Percentiles rank a stretch among this genome's conserved stretches.
Conservation (phyloP, 30 jellyfish, hydroid and myxozoan genomes). For the Aurelia aurita region DNA sequence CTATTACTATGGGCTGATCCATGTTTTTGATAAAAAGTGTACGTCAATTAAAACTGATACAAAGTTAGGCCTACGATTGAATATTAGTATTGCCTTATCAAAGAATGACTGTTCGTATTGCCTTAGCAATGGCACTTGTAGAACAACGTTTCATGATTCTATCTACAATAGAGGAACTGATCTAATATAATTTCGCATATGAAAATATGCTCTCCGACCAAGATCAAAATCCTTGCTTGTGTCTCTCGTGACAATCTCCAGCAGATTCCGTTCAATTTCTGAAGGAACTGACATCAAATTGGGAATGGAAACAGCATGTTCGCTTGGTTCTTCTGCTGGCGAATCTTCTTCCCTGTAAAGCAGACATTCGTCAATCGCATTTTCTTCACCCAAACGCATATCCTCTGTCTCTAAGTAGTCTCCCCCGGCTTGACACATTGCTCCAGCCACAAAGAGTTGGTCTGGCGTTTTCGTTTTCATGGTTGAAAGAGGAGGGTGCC, state of each 20-base stretch:
- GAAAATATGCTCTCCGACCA: too few relatives aligned
- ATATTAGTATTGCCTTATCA: too few relatives aligned
- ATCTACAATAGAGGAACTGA: too few relatives aligned
- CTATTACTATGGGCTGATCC: too few relatives aligned
- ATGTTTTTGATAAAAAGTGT: too few relatives aligned
- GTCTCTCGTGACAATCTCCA: background rate
- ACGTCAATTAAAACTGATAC: too few relatives aligned
- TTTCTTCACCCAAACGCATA: background rate
- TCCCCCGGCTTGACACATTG: background rate
- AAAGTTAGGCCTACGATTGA: too few relatives aligned
- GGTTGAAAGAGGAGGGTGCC: background rate
- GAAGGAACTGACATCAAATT: background rate
- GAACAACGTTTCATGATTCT: too few relatives aligned
- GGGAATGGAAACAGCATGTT: background rate
- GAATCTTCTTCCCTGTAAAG: background rate
- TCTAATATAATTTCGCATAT: too few relatives aligned
- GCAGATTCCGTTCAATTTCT: background rate
- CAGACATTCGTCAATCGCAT: background rate
- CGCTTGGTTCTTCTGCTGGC: background rate
- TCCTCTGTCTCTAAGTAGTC: background rate
- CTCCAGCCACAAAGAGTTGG: background rate
- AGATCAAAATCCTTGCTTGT: slow-evolving; percentile 3
- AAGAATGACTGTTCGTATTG: too few relatives aligned
- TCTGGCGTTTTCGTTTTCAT: background rate
- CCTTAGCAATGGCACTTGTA: too few relatives aligned